Conservation (phyloP, 2,113 vertebrate genomes). For the Phylloscopus whistleri region DNA sequence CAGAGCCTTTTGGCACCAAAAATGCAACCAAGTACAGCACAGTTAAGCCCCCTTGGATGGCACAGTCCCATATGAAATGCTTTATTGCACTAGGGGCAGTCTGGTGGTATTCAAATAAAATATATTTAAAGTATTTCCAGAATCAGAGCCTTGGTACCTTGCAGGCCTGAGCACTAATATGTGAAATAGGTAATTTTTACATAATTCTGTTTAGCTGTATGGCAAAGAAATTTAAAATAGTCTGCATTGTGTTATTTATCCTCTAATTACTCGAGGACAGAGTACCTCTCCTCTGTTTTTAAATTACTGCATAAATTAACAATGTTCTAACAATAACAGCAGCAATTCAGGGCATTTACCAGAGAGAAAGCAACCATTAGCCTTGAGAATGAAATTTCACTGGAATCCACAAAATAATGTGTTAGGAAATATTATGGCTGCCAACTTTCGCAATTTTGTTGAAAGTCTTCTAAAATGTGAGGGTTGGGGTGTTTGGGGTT, state of each 20-base stretch:
- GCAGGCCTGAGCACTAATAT: neutral
- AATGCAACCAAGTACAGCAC: neutral
- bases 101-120: neutral
- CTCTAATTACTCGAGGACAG: neutral
- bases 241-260: neutral
- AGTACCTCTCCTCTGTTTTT: constrained; percentile 23
- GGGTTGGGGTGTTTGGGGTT: neutral
- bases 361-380: constrained; percentile 23
- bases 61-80: neutral
- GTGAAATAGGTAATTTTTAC: neutral
- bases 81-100: neutral
- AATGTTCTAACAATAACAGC: constrained; percentile 12
- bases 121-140: neutral
- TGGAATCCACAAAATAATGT: constrained; percentile 36
- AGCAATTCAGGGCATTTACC: neutral
- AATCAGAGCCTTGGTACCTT: neutral
- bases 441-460: constrained; percentile 26
- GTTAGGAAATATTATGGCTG: constrained; percentile 25
- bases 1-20: neutral
- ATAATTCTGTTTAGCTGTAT: neutral
- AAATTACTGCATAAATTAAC: constrained; percentile 15
- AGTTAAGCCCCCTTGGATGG: rapidly evolving
- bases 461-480: constrained; percentile 18
- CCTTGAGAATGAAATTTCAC: constrained; percentile 35
- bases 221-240: neutral